Conservation (phyloP, 1,140 invertebrate genomes). For the Bombus ignitus region DNA sequence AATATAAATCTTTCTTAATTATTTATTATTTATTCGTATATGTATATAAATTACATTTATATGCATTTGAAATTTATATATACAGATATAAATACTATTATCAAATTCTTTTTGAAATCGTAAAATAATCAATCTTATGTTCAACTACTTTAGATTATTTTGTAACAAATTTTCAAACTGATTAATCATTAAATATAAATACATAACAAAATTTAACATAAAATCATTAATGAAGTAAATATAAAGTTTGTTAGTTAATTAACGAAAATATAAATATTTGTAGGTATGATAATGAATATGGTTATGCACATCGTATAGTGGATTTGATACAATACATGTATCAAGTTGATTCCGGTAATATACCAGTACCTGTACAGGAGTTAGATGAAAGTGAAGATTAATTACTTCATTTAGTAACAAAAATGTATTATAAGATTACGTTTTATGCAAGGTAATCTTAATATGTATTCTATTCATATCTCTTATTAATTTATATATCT, state of each 20-base stretch:
- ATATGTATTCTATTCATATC: not conserved
- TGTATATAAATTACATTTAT: no score
- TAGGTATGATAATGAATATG: conserved; percentile 89
- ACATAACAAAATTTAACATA: not conserved
- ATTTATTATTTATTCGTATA: not conserved
- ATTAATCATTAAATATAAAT: not conserved
- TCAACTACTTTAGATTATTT: not conserved
- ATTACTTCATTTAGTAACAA: not conserved
- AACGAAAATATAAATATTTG: not conserved
- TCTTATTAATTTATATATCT: no score
- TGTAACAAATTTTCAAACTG: not conserved
- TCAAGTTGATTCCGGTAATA: conserved; percentile 58
- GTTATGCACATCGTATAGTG: conserved; percentile 87
- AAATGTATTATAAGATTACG: not conserved
- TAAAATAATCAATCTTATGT: not conserved
- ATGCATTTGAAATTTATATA: no score
- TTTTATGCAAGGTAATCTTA: not conserved
- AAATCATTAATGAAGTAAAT: not conserved
- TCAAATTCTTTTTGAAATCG: not conserved
- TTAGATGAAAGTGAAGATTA: conserved; percentile 38
- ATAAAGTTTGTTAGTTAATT: not conserved
- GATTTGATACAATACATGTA: conserved; percentile 86
- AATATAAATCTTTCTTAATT: no score
- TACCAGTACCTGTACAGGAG: conserved; percentile 6
- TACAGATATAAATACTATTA: no score